These are phyloP conservation scores for Drosophila paucipuncta DNA, from an alignment of 2,888 invertebrate genomes.

Conservation along the genomic window DNA sequence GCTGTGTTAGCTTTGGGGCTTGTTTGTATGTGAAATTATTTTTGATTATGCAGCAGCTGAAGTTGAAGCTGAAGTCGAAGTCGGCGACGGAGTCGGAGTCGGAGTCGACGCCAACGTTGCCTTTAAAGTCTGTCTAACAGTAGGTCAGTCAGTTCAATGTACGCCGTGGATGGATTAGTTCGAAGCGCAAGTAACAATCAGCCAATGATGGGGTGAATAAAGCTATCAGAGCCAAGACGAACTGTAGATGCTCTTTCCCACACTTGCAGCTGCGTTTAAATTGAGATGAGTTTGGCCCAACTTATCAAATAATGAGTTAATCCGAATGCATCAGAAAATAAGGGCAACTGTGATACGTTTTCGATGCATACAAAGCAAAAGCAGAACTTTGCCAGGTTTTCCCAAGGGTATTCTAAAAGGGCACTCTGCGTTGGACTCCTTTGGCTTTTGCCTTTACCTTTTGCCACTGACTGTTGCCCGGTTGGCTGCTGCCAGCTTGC, in stretches of 20 bases:
- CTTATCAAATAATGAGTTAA: constrained; percentile 42
- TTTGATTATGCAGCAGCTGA: constrained; percentile 74
- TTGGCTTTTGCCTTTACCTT: constrained; percentile 8
- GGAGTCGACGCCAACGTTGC: constrained; percentile 16
- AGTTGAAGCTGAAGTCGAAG: constrained; percentile 11
- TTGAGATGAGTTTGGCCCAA: not conserved
- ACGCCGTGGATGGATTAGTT: constrained; percentile 73
- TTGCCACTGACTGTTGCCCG: constrained; percentile 21
- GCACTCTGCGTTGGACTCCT: constrained; percentile 2
- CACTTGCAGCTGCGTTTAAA: not conserved
- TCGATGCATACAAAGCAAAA: not conserved
- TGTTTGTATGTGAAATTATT: constrained; percentile 81
- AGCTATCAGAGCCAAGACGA: constrained; percentile 20
- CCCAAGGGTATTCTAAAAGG: constrained; percentile 43
- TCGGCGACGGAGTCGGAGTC: not conserved
- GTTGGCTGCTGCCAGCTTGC: constrained; percentile 13
- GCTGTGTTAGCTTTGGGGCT: constrained; percentile 68
- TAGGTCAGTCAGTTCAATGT: constrained; percentile 74
- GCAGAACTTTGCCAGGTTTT: constrained; percentile 1
- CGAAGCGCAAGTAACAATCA: constrained; percentile 25
- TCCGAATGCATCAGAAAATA: constrained; percentile 2
- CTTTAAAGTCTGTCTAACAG: constrained; percentile 56
- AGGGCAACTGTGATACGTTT: constrained; percentile 2
- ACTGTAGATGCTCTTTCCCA: constrained; percentile 35
- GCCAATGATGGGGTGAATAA: constrained; percentile 12